Evolutionary conservation across 2,888 invertebrate species (phyloP), one percentile per base, ranked within the genome.

Genomic region (Pediacus dermestoides): DNA sequence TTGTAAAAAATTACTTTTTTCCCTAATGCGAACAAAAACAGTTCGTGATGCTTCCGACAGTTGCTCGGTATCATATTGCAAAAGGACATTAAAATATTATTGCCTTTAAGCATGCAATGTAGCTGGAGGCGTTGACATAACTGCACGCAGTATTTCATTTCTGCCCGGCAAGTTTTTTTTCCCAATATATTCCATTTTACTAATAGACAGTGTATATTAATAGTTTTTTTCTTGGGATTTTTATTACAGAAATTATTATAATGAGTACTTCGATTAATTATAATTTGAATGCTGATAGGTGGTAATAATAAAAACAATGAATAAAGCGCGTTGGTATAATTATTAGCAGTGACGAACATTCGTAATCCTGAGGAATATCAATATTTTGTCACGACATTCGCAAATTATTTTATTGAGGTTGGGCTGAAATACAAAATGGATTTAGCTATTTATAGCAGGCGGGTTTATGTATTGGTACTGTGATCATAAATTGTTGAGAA

Each of bases 81-180:
- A 59, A 55, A 60, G 60, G 60, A 66, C 65, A 66, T 67, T 66
- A 66, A 63, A 63, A 64, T 61, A 58, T 64, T 68, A 68, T 63
- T 64, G 62, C 64, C 46, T 45, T 53, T 53, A 54, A 58, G 55
- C 68, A 68, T 66, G 68, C 68, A 59, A 68, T 54, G 28, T 3
- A 60, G 52, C 48, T 48, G 66, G 61, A 64, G 68, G 68, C 68
- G 68, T 63, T 63, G 66, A 67, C 67, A 66, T 61, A 57, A 61
- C 60, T 58, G 62, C 68, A 68, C 67, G 68, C 65, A 62, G 53
- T 46, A 50, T 50, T 53, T 53, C n/a, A 18, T 18, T 18, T 18
- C 21, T 18, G 21, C n/a, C n/a, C 21, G 6, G n/a, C n/a, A 18
- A 40, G 40, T 46, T 48, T 49, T 37, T 39, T 39, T 42, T 44